Evolutionary conservation across 2,797 vertebrate species (phyloP).

Genomic region (Emydoidea blandingii): DNA sequence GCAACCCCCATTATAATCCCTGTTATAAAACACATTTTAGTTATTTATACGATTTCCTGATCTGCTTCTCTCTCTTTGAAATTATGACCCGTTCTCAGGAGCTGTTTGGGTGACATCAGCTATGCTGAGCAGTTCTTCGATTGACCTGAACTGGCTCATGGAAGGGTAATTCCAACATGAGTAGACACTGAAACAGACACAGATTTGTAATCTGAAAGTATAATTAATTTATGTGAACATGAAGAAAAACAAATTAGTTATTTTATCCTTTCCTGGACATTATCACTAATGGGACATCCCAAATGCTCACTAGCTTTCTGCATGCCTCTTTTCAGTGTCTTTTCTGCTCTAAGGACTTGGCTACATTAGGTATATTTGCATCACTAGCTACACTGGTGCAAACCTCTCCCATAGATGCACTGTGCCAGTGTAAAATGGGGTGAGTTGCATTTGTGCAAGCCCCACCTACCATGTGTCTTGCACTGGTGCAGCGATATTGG

Average conservation of each 20-base stretch:
- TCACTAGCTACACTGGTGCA: background rate
- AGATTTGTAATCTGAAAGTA: background rate
- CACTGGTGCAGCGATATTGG: fast-evolving
- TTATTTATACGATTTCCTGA: background rate
- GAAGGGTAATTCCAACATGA: background rate
- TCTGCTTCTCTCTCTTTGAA: background rate
- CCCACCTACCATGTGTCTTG: background rate
- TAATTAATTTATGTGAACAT: background rate
- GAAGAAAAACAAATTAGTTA: background rate
- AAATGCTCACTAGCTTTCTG: fast-evolving
- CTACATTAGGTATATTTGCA: background rate
- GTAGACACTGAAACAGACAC: background rate
- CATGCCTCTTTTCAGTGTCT: background rate
- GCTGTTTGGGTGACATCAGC: background rate
- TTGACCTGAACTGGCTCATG: background rate
- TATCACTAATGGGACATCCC: fast-evolving
- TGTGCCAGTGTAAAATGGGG: background rate
- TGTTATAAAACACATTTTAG: background rate
- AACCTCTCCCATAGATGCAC: background rate
- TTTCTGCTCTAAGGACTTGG: background rate
- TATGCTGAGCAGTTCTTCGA: background rate
- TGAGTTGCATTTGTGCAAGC: background rate
- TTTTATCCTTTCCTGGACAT: background rate
- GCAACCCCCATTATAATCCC: background rate
- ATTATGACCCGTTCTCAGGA: background rate